Base-by-base conservation (phyloP, 1,140 invertebrate species). In the Periplaneta americana region DNA sequence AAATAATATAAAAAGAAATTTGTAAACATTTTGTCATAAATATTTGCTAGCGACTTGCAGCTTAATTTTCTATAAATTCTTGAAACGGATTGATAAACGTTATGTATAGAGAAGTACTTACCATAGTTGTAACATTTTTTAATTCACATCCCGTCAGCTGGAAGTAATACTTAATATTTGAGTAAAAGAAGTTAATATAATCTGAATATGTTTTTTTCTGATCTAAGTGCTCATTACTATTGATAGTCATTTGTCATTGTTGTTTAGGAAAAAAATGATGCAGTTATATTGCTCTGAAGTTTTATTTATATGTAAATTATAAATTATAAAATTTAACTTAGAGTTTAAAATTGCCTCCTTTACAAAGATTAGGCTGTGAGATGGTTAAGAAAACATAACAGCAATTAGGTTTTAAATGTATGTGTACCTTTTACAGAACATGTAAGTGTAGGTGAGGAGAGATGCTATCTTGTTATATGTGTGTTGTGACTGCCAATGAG, bases 331-430 rank as follows among this genome's bases (percentile, higher is more conserved):
- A 5, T 15, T 28, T n/a, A 66, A 66, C 22, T 66, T 66, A 28
- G 4, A n/a, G 22, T n/a, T 66, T 66, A 28, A 66, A 66, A 66
- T 39, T 80, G 79, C 79, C 48, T 74, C 79, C 13, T 80, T 80
- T 80, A 80, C 79, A 57, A 80, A 80, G 4, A 74, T 74, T 80
- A 80, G 79, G 79, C 79, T 80, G 79, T 80, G 79, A 80, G 79
- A 80, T 74, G 31, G 32, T 28, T 74, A 22, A 80, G 79, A 80
- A 74, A 80, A 48, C 8, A 74, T 39, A 74, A 80, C 79, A 80
- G 79, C 79, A 80, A 80, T 80, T 80, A 80, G 79, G 31, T 34
- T 74, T 66, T 80, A 80, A 80, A 66, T 66, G 48, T 66, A n/a
- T 5, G 10, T 66, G 48, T 66, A 66, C 48, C 22, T 66, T 66